Conservation (phyloP, 2,113 vertebrate genomes). For the Lepidothrix coronata region DNA sequence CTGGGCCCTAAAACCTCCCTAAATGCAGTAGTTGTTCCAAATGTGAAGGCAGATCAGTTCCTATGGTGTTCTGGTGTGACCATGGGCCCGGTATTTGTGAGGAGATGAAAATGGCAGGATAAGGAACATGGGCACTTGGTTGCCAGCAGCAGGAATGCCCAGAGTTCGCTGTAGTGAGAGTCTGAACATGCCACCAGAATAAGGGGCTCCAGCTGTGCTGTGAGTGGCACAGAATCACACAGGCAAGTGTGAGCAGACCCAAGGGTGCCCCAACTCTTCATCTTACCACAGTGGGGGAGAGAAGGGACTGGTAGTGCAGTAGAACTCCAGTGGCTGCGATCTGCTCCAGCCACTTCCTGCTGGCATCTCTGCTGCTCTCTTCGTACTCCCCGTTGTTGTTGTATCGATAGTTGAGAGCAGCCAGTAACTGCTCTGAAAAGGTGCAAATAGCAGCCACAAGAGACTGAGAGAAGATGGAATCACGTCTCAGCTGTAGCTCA, state of each 20-base stretch:
- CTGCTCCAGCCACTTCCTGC: constrained; percentile 97
- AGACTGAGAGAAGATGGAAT: constrained; percentile 93
- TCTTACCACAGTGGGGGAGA: constrained; percentile 85
- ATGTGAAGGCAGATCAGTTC: neutral
- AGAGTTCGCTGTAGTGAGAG: neutral
- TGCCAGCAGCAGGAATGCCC: neutral
- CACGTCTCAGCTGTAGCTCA: constrained; percentile 88
- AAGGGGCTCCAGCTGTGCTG: neutral
- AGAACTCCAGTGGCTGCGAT: constrained; percentile 88
- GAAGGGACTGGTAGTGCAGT: constrained; percentile 91
- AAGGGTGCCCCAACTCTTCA: neutral
- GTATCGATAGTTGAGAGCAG: constrained; percentile 87
- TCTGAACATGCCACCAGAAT: neutral
- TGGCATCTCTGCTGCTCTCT: constrained; percentile 93
- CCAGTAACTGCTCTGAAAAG: constrained; percentile 90
- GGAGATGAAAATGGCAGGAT: neutral
- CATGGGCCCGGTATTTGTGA: neutral
- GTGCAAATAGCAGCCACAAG: constrained; percentile 88
- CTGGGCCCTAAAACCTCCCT: neutral
- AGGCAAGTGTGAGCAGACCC: neutral
- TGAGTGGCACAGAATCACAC: neutral
- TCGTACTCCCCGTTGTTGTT: constrained; percentile 97
- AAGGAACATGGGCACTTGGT: neutral
- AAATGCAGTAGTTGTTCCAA: neutral
- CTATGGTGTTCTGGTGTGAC: neutral